Evolutionary conservation across 2,888 invertebrate genomes (phyloP).

Genomic region (Agrochola circellaris): DNA sequence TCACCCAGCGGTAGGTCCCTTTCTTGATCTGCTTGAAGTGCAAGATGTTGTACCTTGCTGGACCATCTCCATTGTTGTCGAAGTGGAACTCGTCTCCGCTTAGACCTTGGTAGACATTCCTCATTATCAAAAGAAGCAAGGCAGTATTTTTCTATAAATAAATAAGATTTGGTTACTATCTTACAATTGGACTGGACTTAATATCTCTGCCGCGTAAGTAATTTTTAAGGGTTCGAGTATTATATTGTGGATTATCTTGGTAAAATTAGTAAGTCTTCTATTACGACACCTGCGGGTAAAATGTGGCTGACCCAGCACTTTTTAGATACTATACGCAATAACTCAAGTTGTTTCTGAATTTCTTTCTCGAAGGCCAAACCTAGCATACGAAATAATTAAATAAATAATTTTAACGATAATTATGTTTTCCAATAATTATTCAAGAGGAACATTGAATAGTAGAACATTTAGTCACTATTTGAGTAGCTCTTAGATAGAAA

Average conservation of each 20-base stretch:
- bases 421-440: not conserved
- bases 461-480: constrained; percentile 7
- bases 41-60: constrained; percentile 98
- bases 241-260: no score
- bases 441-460: constrained; percentile 23
- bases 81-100: constrained; percentile 97
- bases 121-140: not conserved
- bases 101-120: constrained; percentile 91
- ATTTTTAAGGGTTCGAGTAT: no score
- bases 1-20: constrained; percentile 95
- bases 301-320: not conserved
- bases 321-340: not conserved
- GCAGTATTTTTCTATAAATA: not conserved
- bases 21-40: constrained; percentile 96
- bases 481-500: constrained; percentile 1
- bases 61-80: constrained; percentile 97
- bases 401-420: no score
- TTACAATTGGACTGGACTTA: not conserved
- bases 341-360: constrained; percentile 3
- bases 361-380: not conserved
- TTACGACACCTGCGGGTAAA: not conserved
- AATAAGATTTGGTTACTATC: no score
- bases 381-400: no score
- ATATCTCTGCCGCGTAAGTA: not conserved
- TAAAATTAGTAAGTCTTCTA: not conserved